Conservation (phyloP, 2,113 vertebrate species). For the Gadus macrocephalus region DNA sequence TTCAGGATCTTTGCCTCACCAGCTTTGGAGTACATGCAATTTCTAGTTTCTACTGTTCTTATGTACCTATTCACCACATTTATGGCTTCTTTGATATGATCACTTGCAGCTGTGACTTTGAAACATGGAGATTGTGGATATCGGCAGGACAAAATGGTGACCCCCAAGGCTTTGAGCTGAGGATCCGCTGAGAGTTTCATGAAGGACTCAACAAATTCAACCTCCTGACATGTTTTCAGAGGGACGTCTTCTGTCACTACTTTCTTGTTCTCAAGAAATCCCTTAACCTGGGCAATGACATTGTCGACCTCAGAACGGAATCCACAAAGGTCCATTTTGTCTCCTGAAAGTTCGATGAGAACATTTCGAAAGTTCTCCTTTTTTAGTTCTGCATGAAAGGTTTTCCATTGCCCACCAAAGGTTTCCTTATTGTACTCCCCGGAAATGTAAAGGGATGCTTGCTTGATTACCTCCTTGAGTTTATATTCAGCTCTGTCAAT, state of each 20-base stretch:
- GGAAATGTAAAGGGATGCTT: slow-evolving; percentile 34
- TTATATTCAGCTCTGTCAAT: slow-evolving; percentile 34
- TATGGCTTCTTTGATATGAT: slow-evolving; percentile 35
- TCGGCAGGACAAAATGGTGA: slow-evolving; percentile 18
- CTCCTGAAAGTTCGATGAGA: slow-evolving; percentile 19
- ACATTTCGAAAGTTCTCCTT: slow-evolving; percentile 22
- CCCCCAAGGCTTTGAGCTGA: slow-evolving; percentile 32
- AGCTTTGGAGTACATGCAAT: slow-evolving; percentile 35
- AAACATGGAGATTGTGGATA: slow-evolving; percentile 22
- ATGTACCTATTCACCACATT: slow-evolving; percentile 21
- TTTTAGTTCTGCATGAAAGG: slow-evolving; percentile 28
- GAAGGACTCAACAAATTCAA: slow-evolving; percentile 43
- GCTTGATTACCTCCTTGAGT: slow-evolving; percentile 37
- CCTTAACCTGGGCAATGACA: slow-evolving; percentile 35
- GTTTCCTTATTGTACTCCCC: slow-evolving; percentile 24
- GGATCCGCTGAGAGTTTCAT: slow-evolving; percentile 34
- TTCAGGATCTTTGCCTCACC: slow-evolving; percentile 49
- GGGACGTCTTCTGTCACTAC: slow-evolving; percentile 28
- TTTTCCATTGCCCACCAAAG: slow-evolving; percentile 29
- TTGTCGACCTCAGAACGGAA: slow-evolving; percentile 38
- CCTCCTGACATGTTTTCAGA: slow-evolving; percentile 31
- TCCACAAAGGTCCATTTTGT: slow-evolving; percentile 41
- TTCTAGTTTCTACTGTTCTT: slow-evolving; percentile 28
- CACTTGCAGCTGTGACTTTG: slow-evolving; percentile 41
- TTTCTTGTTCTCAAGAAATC: slow-evolving; percentile 44